These are phyloP conservation scores for Sphinx pinastri DNA, from an alignment of 2,888 invertebrate genomes.

Conservation along the genomic window DNA sequence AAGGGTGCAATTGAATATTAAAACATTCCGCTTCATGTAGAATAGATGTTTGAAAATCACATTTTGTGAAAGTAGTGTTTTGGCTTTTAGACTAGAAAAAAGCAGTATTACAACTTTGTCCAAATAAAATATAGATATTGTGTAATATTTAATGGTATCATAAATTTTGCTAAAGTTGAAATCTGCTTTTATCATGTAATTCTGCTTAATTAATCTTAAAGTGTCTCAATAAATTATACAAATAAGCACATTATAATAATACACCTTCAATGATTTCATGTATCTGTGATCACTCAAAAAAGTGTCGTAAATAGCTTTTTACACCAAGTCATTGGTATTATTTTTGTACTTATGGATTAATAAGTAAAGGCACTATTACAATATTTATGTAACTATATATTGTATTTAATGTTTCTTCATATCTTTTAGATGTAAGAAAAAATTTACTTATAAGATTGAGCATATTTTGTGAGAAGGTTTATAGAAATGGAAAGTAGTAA, in stretches of 20 bases:
- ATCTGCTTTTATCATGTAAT: conserved; percentile 19
- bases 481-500: conserved; percentile 42
- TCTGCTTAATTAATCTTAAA: conserved; percentile 11
- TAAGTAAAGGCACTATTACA: conserved; percentile 33
- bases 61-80: conserved; percentile 18
- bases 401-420: conserved; percentile 33
- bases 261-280: conserved; percentile 38
- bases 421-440: conserved; percentile 39
- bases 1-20: conserved; percentile 78
- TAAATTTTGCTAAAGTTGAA: not conserved
- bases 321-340: conserved; percentile 41
- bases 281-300: conserved; percentile 47
- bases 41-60: conserved; percentile 27
- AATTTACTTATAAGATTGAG: conserved; percentile 46
- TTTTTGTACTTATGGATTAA: conserved; percentile 48
- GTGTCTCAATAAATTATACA: conserved; percentile 13
- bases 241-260: not conserved
- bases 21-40: conserved; percentile 63
- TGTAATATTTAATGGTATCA: conserved; percentile 23
- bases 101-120: conserved; percentile 37
- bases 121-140: conserved; percentile 21
- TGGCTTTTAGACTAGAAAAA: conserved; percentile 25
- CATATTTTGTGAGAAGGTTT: conserved; percentile 72
- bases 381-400: conserved; percentile 20
- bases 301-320: conserved; percentile 43